A percentile compares a stretch with the other conserved stretches of the same genome.
Conservation (phyloP, 2,888 invertebrate genomes). For the Cloeon dipterum region DNA sequence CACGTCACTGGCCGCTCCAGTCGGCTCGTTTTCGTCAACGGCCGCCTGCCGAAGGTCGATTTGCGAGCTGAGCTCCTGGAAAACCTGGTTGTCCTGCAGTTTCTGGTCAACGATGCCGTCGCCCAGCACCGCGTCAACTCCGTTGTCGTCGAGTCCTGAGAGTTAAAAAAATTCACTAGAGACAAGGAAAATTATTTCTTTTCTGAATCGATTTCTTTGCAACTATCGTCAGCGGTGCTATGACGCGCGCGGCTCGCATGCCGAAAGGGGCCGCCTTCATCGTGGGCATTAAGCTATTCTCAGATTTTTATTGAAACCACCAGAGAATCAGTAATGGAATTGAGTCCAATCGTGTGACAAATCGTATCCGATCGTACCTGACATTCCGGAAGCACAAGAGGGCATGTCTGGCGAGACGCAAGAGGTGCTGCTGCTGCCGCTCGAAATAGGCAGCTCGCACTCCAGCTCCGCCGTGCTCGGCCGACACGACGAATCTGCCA, state of each 20-base stretch:
- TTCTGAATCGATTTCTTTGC: too few species aligned
- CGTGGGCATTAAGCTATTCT: too few species aligned
- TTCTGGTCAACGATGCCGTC: constrained; percentile 24
- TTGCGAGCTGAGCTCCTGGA: constrained; percentile 26
- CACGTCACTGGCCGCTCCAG: constrained; percentile 14
- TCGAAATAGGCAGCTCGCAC: constrained; percentile 3
- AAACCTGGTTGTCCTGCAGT: constrained; percentile 25
- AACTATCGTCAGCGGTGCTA: too few species aligned
- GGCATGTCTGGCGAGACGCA: constrained; percentile 18
- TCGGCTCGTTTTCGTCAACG: constrained; percentile 12
- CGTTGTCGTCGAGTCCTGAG: constrained; percentile 17
- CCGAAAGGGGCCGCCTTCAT: too few species aligned
- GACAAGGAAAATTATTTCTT: too few species aligned
- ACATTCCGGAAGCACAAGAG: constrained; percentile 16
- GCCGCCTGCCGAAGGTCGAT: constrained; percentile 15
- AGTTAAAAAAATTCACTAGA: constrained; percentile 2
- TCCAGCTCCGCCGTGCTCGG: constrained; percentile 6
- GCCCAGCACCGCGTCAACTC: constrained; percentile 19
- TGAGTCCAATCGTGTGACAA: too few species aligned
- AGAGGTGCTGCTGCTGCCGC: constrained; percentile 9
- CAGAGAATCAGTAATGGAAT: too few species aligned
- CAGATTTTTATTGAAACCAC: too few species aligned
- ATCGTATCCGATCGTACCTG: too few species aligned
- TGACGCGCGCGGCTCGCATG: too few species aligned
- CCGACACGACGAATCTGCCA: constrained; percentile 6